Percentiles rank a stretch among this genome's conserved stretches.
Evolutionary conservation across 1,140 invertebrate species (phyloP).

Genomic region (Mylabris phalerata): DNA sequence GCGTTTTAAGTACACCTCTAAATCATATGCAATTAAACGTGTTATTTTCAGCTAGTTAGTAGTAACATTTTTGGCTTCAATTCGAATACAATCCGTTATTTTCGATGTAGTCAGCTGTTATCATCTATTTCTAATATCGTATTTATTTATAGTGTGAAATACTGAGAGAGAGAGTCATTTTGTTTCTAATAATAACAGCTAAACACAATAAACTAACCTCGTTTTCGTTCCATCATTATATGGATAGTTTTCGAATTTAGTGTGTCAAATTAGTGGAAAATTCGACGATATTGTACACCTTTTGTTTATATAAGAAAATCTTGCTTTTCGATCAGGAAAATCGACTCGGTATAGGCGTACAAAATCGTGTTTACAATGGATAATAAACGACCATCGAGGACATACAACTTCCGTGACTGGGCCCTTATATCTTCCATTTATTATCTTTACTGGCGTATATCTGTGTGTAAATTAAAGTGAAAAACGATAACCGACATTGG

Average conservation of each 20-base stretch:
- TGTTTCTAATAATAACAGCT: constrained; percentile 1
- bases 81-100: constrained; percentile 7
- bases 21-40: no score
- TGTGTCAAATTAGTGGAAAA: no score
- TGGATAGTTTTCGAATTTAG: no score
- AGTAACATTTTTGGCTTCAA: constrained; percentile 2
- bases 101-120: constrained; percentile 16
- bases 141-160: not conserved
- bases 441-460: constrained; percentile 4
- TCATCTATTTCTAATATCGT: constrained; percentile 8
- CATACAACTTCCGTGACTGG: constrained; percentile 13
- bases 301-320: no score
- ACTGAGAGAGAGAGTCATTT: constrained; percentile 1
- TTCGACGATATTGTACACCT: no score
- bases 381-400: constrained; percentile 13
- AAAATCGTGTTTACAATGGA: constrained; percentile 11
- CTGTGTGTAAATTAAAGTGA: constrained; percentile 10
- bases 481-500: not conserved
- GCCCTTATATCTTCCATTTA: not conserved
- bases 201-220: constrained; percentile 10
- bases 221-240: constrained; percentile 3
- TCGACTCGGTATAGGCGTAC: no score
- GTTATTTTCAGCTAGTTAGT: no score
- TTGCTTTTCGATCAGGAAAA: no score
- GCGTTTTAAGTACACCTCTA: no score